Evolutionary conservation across 1,140 invertebrate genomes (phyloP).

Genomic region (Drosophila kanapiae): DNA sequence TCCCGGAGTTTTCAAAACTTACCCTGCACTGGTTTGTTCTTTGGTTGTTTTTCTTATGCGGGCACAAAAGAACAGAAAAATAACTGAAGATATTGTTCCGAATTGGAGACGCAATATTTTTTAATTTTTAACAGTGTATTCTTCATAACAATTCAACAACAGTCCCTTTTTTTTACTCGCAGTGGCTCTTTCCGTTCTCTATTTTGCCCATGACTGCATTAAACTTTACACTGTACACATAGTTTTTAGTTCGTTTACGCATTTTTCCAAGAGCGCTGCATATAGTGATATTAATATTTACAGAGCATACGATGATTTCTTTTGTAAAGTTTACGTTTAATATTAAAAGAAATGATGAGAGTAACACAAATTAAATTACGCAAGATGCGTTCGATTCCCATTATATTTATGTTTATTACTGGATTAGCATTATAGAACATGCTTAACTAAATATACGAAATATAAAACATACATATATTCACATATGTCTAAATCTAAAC

Average conservation of each 20-base stretch:
- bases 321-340: constrained; percentile 46
- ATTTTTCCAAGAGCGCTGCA: constrained; percentile 66
- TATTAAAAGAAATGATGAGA: constrained; percentile 41
- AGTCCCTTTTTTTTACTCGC: too few relatives aligned
- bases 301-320: constrained; percentile 62
- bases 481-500: constrained; percentile 10
- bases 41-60: too few relatives aligned
- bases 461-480: constrained; percentile 66
- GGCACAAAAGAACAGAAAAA: too few relatives aligned
- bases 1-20: too few relatives aligned
- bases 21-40: too few relatives aligned
- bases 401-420: constrained; percentile 72
- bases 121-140: too few relatives aligned
- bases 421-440: constrained; percentile 77
- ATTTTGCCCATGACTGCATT: too few relatives aligned
- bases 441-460: constrained; percentile 83
- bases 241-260: constrained; percentile 43
- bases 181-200: too few relatives aligned
- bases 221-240: constrained; percentile 1
- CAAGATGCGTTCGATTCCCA: constrained; percentile 58
- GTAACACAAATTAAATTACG: constrained; percentile 23
- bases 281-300: constrained; percentile 84
- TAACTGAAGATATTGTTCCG: too few relatives aligned
- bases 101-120: too few relatives aligned
- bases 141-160: too few relatives aligned